These are phyloP conservation scores for Tetramorium simillimum DNA, from an alignment of 1,140 invertebrate species.

Conservation along the genomic window DNA sequence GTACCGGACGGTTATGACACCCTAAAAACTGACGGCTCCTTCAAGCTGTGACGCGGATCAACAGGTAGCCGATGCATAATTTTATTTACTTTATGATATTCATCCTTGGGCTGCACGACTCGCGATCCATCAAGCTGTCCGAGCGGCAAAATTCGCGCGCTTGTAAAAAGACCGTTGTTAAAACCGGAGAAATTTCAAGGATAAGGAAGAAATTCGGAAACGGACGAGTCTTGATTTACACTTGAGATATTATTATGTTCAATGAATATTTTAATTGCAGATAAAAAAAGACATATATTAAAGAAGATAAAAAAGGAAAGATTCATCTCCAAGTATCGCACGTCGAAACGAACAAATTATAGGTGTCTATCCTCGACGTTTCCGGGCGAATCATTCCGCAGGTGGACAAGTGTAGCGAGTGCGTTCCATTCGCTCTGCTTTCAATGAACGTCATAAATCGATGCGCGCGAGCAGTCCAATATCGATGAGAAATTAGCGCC, in stretches of 20 bases:
- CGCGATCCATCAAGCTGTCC: not conserved
- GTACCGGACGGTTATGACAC: not conserved
- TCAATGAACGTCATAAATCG: not conserved
- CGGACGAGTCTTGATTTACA: not conserved
- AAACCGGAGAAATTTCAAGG: not conserved
- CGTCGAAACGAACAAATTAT: not conserved
- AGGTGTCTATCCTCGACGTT: not conserved
- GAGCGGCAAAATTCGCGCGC: not conserved
- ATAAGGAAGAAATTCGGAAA: not conserved
- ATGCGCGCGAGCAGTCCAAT: not conserved
- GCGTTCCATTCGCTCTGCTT: not conserved
- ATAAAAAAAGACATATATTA: not conserved
- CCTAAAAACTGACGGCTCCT: slow-evolving; percentile 9
- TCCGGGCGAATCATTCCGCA: not conserved
- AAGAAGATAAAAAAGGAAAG: not conserved
- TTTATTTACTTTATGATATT: slow-evolving; percentile 35
- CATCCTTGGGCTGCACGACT: not conserved
- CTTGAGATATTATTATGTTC: not conserved
- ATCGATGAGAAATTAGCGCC: not conserved
- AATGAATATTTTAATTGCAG: not conserved
- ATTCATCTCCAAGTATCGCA: not conserved
- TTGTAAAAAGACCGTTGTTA: not conserved
- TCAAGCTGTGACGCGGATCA: slow-evolving; percentile 26
- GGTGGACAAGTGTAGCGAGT: not conserved
- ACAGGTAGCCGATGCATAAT: slow-evolving; percentile 41